Percentiles rank a stretch among this genome's conserved stretches.
phyloP scores from a whole-genome alignment of 2,113 vertebrate genomes.

The Brachionichthys hirsutus region DNA sequence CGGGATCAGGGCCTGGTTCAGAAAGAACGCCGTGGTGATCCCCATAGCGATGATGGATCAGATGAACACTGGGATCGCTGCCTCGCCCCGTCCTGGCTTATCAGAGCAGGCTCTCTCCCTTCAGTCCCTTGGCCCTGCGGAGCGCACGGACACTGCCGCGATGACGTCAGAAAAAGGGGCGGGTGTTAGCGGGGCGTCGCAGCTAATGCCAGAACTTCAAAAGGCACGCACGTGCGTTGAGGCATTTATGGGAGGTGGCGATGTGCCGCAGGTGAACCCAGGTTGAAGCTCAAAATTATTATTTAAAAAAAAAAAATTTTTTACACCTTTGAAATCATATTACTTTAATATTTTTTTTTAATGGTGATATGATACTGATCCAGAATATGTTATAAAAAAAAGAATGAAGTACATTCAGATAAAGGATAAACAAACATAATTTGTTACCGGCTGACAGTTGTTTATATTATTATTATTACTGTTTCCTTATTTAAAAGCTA shows the following conservation, averaged over 20 bases:
- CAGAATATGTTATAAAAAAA: too few species aligned
- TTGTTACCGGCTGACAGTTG: too few species aligned
- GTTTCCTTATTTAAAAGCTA: too few species aligned
- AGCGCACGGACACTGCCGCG: conserved; percentile 36
- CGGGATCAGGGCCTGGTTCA: conserved; percentile 52
- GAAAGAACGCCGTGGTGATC: conserved; percentile 45
- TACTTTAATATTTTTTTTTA: too few species aligned
- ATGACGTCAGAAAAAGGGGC: conserved; percentile 48
- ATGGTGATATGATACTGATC: too few species aligned
- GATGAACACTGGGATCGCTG: conserved; percentile 32
- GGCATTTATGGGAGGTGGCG: background rate
- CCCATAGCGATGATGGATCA: conserved; percentile 73
- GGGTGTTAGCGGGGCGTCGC: conserved; percentile 39
- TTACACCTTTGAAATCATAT: too few species aligned
- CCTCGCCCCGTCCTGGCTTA: conserved; percentile 54
- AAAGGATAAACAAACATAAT: too few species aligned
- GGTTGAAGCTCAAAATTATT: background rate
- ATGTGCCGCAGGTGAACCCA: background rate
- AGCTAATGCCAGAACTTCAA: conserved; percentile 29
- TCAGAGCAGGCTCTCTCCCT: conserved; percentile 46
- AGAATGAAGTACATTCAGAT: too few species aligned
- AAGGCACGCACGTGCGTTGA: conserved; percentile 32
- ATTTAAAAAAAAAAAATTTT: too few species aligned
- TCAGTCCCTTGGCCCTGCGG: conserved; percentile 30
- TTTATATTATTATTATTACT: too few species aligned